A percentile compares a stretch with the other conserved stretches of the same genome.
phyloP scores from a whole-genome alignment of 2,888 invertebrate species.

The Psococerastis gibbosa region DNA sequence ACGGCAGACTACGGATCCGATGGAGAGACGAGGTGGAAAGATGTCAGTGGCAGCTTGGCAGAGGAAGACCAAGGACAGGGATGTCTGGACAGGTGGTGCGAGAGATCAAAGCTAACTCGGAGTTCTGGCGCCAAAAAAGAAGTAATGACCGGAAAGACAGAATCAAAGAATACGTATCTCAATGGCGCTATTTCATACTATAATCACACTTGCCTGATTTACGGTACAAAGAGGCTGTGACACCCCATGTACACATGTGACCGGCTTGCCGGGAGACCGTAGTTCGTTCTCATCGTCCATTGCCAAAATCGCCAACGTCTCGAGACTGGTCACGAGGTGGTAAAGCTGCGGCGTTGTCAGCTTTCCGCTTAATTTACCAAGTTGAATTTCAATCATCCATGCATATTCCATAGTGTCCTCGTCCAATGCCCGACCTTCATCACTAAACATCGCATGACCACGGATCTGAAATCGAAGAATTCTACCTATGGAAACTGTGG shows the following conservation, averaged over 20 bases:
- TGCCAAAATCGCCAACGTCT: slow-evolving; percentile 69
- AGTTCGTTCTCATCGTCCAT: slow-evolving; percentile 81
- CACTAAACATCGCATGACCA: slow-evolving; percentile 94
- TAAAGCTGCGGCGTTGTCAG: slow-evolving; percentile 76
- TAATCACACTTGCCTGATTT: background rate
- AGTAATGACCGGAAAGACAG: too few species aligned
- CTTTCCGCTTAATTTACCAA: slow-evolving; percentile 85
- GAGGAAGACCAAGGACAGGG: too few species aligned
- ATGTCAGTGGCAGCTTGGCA: too few species aligned
- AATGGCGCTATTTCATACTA: too few species aligned
- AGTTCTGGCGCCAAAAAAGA: too few species aligned
- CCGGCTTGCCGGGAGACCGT: slow-evolving; percentile 58
- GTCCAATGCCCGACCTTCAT: slow-evolving; percentile 70
- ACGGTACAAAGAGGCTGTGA: slow-evolving; percentile 42
- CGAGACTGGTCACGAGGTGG: slow-evolving; percentile 69
- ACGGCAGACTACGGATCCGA: too few species aligned
- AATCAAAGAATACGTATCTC: too few species aligned
- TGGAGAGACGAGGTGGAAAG: too few species aligned
- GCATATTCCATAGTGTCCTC: slow-evolving; percentile 94
- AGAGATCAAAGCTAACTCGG: too few species aligned
- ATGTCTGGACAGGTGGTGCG: too few species aligned
- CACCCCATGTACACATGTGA: slow-evolving; percentile 61
- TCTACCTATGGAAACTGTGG: too few species aligned
- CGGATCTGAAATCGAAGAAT: too few species aligned
- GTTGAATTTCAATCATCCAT: slow-evolving; percentile 87